These are phyloP conservation scores for Helobdella robusta DNA, from an alignment of 2,888 invertebrate genomes.

Conservation along the genomic window DNA sequence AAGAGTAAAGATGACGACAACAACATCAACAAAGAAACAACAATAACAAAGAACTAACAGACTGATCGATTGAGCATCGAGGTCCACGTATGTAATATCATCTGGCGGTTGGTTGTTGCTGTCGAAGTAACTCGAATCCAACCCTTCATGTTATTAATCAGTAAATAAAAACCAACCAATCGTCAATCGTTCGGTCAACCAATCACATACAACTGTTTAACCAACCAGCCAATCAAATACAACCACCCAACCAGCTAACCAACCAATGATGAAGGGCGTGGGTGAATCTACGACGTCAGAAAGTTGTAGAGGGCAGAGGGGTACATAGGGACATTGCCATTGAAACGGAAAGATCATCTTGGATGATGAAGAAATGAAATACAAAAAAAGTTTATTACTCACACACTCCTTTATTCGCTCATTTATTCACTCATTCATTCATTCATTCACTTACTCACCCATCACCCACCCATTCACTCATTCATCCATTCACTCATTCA, in stretches of 20 bases:
- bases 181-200: too few species aligned
- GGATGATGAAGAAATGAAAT: too few species aligned
- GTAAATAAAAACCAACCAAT: too few species aligned
- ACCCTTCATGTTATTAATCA: too few species aligned
- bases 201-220: too few species aligned
- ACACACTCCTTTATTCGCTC: too few species aligned
- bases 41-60: neutral
- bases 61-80: conserved; percentile 20
- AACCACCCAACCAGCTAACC: neutral
- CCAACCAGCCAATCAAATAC: neutral
- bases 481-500: too few species aligned
- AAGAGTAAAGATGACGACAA: neutral
- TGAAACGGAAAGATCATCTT: conserved; percentile 27
- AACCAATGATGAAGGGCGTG: conserved; percentile 27
- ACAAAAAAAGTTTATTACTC: too few species aligned
- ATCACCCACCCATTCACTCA: too few species aligned
- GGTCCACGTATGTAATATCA: conserved; percentile 26
- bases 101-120: conserved; percentile 1
- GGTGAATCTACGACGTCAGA: conserved; percentile 22
- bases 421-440: too few species aligned
- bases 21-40: conserved; percentile 10
- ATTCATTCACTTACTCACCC: too few species aligned
- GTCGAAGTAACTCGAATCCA: conserved; percentile 26
- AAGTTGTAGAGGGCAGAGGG: conserved; percentile 24
- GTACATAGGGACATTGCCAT: conserved; percentile 28